These are phyloP conservation scores for Ernsta delagoae DNA, from an alignment of 2,888 invertebrate genomes.

Conservation along the genomic window DNA sequence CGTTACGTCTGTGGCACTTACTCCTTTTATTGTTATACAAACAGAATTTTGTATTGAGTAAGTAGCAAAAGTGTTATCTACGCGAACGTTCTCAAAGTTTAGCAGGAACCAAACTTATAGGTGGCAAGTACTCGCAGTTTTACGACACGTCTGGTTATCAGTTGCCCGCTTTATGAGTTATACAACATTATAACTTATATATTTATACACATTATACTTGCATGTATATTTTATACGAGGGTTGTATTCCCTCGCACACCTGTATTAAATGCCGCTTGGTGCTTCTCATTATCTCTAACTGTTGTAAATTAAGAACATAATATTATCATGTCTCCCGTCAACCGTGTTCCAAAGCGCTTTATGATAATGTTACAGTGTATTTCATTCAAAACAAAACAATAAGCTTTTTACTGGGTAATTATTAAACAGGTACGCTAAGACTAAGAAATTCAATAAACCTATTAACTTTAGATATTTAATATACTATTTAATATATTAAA, in stretches of 20 bases:
- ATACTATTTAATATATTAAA: too few species aligned
- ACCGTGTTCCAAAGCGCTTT: slow-evolving; percentile 35
- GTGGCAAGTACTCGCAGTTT: slow-evolving; percentile 63
- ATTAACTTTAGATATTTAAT: too few species aligned
- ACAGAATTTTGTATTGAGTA: slow-evolving; percentile 1
- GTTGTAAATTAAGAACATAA: slow-evolving; percentile 64
- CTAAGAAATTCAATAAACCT: not conserved
- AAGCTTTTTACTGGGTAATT: slow-evolving; percentile 15
- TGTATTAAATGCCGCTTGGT: slow-evolving; percentile 60
- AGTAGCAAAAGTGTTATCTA: slow-evolving; percentile 57
- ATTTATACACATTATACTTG: slow-evolving; percentile 8
- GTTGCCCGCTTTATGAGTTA: slow-evolving; percentile 54
- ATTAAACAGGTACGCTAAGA: not conserved
- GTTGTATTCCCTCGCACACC: slow-evolving; percentile 59
- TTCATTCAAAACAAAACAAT: slow-evolving; percentile 28
- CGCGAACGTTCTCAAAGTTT: slow-evolving; percentile 62
- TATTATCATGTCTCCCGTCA: slow-evolving; percentile 42
- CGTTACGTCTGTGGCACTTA: not conserved
- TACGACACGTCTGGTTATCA: slow-evolving; percentile 78
- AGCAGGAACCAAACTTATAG: slow-evolving; percentile 72
- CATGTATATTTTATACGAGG: slow-evolving; percentile 56
- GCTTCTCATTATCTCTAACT: slow-evolving; percentile 63
- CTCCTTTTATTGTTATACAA: not conserved
- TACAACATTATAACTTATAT: slow-evolving; percentile 34
- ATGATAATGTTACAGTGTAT: slow-evolving; percentile 30